Percentiles rank a stretch among this genome's conserved stretches.
Evolutionary conservation across 2,797 vertebrate species (phyloP).

Genomic region (Carapus acus): DNA sequence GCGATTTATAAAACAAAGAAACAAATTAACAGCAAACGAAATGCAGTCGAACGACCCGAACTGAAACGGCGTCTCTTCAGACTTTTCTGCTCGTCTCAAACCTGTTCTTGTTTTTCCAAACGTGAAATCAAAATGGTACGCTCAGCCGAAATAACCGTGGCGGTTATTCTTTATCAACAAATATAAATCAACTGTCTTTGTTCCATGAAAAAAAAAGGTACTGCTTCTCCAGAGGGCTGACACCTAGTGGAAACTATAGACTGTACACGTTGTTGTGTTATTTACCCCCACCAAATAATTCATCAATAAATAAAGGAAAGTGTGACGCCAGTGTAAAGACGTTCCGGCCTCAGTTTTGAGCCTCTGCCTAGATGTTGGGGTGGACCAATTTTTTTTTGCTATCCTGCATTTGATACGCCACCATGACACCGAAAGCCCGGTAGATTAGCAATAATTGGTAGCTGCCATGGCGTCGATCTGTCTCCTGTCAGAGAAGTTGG

Average conservation of each 20-base stretch:
- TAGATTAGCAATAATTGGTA: constrained; percentile 28
- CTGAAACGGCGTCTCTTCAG: constrained; percentile 55
- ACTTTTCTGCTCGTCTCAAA: not conserved
- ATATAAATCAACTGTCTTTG: constrained; percentile 25
- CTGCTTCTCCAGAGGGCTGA: constrained; percentile 56
- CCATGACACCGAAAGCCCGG: constrained; percentile 15
- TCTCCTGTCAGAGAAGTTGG: constrained; percentile 1
- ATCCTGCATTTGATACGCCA: constrained; percentile 10
- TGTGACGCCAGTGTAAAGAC: constrained; percentile 58
- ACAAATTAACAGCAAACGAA: too few relatives aligned
- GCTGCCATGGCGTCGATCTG: constrained; percentile 38
- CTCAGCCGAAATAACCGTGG: constrained; percentile 21
- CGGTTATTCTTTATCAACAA: constrained; percentile 18
- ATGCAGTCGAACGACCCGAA: constrained; percentile 42
- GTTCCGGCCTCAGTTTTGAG: constrained; percentile 59
- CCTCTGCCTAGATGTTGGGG: constrained; percentile 29
- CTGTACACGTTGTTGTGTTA: constrained; percentile 66
- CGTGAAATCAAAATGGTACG: not conserved
- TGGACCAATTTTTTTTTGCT: not conserved
- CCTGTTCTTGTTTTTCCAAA: not conserved
- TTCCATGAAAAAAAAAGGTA: constrained; percentile 43
- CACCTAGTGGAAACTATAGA: constrained; percentile 57
- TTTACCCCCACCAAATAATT: constrained; percentile 62
- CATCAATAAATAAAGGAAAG: constrained; percentile 77
- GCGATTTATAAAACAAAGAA: constrained; percentile 37